phyloP scores from a whole-genome alignment of 2,888 invertebrate genomes.

The Pilophorus perplexus region DNA sequence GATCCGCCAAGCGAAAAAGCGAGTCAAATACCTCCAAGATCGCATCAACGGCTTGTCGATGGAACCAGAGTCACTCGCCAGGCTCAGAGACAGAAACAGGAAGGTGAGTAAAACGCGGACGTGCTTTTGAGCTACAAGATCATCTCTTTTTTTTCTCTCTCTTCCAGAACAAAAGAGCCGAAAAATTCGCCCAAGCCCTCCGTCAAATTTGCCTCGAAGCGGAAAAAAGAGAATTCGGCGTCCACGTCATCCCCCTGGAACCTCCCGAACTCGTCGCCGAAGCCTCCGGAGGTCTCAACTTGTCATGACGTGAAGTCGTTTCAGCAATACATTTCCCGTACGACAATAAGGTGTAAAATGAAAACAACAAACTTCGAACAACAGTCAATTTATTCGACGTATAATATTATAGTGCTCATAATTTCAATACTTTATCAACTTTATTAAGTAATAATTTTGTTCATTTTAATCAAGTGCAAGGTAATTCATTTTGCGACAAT shows the following conservation, averaged over 20 bases:
- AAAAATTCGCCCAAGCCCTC: not conserved
- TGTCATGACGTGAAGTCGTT: no score
- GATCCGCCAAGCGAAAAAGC: slow-evolving; percentile 16
- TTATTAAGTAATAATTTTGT: slow-evolving; percentile 4
- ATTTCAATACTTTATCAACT: no score
- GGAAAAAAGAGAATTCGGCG: slow-evolving; percentile 3
- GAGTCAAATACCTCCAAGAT: not conserved
- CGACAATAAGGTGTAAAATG: no score
- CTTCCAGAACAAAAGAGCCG: slow-evolving; percentile 1
- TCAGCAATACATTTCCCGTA: no score
- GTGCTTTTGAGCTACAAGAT: no score
- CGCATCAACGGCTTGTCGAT: slow-evolving; percentile 3
- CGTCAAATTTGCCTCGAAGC: not conserved
- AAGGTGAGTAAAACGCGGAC: slow-evolving; percentile 12
- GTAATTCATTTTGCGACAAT: slow-evolving; percentile 18
- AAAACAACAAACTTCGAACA: no score
- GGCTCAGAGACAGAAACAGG: not conserved
- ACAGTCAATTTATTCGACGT: no score
- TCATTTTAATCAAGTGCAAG: slow-evolving; percentile 7
- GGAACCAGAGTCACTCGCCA: slow-evolving; percentile 6
- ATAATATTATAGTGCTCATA: no score
- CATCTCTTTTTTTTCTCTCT: no score
- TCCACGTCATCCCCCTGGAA: not conserved
- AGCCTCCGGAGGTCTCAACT: no score
- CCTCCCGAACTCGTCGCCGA: no score